Evolutionary conservation across 1,140 invertebrate genomes (phyloP), one percentile per base, ranked within the genome.

Genomic region (Triops longicaudatus): DNA sequence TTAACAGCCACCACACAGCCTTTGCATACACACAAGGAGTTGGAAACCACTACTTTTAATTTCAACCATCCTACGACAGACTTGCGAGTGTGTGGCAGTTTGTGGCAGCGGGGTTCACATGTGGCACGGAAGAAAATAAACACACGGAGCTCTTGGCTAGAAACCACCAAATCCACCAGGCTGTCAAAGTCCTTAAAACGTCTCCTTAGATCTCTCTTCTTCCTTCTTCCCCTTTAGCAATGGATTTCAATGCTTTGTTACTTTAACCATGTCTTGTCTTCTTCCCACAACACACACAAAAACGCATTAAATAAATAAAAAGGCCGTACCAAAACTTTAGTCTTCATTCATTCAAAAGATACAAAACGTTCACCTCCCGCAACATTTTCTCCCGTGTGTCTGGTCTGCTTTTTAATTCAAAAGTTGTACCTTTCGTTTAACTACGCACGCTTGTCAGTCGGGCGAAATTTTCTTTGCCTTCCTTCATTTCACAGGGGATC

Each of bases 131-230:
- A 63, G 50, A 63, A 63, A 63, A 63, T 63, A 63, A 63, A 63
- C 50, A 63, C 50, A 63, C 50, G 50, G 50, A 63, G 50, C 50
- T 22, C 50, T 63, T 63, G 50, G 50, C 50, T 22, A 63, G 50
- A 63, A 63, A 63, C 50, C 50, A 63, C 50, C 50, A 63, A 63
- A 63, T 63, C 50, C 50, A 63, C 50, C 50, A 63, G 50, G 50
- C 50, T 63, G 50, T 63, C 50, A 63, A 63, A 63, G 50, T 63
- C 50, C 50, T 63, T 63, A 63, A 63, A 63, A 63, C 50, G 50
- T 63, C 50, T 63, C 50, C 50, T 63, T 63, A n/a, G 14, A 63
- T 63, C 50, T 63, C 50, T 63, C 50, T 63, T 63, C 22, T 22
- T 63, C 44, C 22, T 63, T 63, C 22, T 63, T 2, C 22, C 50